A percentile compares a stretch with the other conserved stretches of the same genome.
These are phyloP conservation scores for Montipora sp. DNA, from an alignment of 64 coral and sea anemone genomes.

Conservation along the genomic window DNA sequence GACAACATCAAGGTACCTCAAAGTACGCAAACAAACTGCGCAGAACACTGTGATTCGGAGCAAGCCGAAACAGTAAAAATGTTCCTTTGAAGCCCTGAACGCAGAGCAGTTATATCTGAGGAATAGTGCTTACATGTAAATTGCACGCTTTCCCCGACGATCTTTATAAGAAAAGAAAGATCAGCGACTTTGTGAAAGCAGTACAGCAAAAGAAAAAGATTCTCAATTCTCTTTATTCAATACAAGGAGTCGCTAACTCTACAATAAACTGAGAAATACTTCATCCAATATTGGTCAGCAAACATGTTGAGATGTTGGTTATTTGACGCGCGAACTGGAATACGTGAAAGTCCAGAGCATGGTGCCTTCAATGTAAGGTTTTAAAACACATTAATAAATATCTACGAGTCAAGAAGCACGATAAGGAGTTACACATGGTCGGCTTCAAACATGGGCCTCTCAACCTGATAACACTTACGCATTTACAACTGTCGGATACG, in stretches of 20 bases:
- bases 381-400: no score
- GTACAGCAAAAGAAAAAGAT: background rate
- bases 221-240: background rate
- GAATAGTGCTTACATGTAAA: background rate
- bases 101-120: background rate
- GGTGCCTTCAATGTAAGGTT: background rate
- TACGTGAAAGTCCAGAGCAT: background rate
- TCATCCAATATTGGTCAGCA: constrained; percentile 22
- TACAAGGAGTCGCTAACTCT: background rate
- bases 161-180: background rate
- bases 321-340: background rate
- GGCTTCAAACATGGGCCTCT: no score
- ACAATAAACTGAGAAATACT: background rate
- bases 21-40: constrained; percentile 8
- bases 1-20: background rate
- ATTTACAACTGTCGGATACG: background rate
- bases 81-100: constrained; percentile 1
- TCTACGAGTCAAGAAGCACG: no score
- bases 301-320: constrained; percentile 1
- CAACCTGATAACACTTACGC: no score
- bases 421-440: no score
- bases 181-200: background rate
- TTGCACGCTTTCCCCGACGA: background rate
- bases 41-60: constrained; percentile 2
- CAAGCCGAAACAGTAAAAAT: background rate